Evolutionary conservation across 2,113 vertebrate genomes (phyloP).

Genomic region (Oxygymnocypris stewartii): DNA sequence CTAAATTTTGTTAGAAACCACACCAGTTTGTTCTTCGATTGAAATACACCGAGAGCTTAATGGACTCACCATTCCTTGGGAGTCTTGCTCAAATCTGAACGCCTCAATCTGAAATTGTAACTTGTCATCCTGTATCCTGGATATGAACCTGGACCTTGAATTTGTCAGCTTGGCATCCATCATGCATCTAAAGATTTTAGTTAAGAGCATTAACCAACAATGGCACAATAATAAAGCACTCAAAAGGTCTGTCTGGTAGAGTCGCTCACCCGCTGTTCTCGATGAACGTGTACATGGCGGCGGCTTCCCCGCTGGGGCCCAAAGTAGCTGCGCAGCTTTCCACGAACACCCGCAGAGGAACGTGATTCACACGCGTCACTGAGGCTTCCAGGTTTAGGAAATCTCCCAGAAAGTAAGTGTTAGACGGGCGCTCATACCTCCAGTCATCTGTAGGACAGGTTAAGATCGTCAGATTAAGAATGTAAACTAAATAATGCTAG

Average conservation of each 20-base stretch:
- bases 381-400: constrained; percentile 60
- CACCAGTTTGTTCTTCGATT: background rate
- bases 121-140: constrained; percentile 62
- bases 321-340: constrained; percentile 67
- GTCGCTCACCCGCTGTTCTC: constrained; percentile 7
- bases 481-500: background rate
- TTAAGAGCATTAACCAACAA: background rate
- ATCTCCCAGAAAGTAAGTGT: constrained; percentile 43
- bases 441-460: constrained; percentile 19
- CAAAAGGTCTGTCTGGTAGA: background rate
- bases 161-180: constrained; percentile 65
- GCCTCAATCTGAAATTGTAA: constrained; percentile 69
- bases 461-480: background rate
- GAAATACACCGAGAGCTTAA: no score
- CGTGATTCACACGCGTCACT: constrained; percentile 56
- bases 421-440: background rate
- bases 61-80: constrained; percentile 60
- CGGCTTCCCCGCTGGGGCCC: constrained; percentile 33
- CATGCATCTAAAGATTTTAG: constrained; percentile 65
- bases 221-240: background rate
- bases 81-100: constrained; percentile 65
- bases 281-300: constrained; percentile 1
- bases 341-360: constrained; percentile 64
- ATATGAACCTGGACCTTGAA: constrained; percentile 68
- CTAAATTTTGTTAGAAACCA: background rate